Base-by-base conservation (phyloP, 2,797 vertebrate species). In the Numenius phaeopus region DNA sequence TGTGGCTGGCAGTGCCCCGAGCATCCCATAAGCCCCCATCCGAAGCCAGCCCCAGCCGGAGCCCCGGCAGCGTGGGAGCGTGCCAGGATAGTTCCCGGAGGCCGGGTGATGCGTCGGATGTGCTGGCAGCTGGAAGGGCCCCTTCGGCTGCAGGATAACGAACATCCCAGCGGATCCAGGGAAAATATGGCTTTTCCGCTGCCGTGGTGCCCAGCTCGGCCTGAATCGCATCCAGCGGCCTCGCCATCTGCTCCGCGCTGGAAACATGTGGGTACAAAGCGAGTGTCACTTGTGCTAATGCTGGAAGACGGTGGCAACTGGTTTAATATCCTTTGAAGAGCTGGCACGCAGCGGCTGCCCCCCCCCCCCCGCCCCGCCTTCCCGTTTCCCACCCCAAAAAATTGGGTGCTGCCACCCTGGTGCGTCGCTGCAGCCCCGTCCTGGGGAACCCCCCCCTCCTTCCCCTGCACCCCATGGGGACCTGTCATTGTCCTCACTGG, bases 231-330 rank as follows among this genome's bases (percentile, higher is more conserved):
- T 90, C 97, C 95, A 80, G 23, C 3, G 2, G 84, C 77, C 17
- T 57, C 55, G 1, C 98, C 97, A 96, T 97, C 98, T 98, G 98
- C 97, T 96, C 88, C 26, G 16, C 8, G 62, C 96, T 92, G 94
- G 90, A 90, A 96, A 98, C 97, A 82, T 44, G 97, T 81, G 97
- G 97, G 90, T 67, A 97, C 97, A 97, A 95, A 98, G 90, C 23
- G 72, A 97, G 84, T 85, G 98, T 95, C 98, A 97, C 98, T 97
- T 65, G 91, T 86, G 96, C 94, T 97, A 76, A 79, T 93, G 79
- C 87, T 30, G n/a, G 34, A 37, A 44, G 30, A 13, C 0, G 24
- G 55, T 69, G 94, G 89, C 78, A 27, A 17, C 47, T 4, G 14
- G 6, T 83, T 93, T 37, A 27, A 49, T 66, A 78, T 12, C 78